Evolutionary conservation across 1,140 invertebrate species (phyloP).

Genomic region (Danaus plexippus): DNA sequence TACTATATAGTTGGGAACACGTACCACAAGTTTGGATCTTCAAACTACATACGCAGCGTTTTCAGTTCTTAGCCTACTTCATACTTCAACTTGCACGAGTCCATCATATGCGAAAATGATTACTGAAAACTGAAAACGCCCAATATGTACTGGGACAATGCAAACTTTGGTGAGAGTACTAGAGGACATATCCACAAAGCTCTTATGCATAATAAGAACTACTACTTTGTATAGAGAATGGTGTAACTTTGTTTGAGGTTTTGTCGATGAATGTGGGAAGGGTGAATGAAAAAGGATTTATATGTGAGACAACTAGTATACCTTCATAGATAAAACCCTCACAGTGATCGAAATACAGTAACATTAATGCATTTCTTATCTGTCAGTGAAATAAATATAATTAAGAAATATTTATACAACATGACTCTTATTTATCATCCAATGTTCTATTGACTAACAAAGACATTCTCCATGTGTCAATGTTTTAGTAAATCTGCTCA

Average conservation of each 20-base stretch:
- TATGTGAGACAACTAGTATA: constrained; percentile 10
- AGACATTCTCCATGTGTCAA: no score
- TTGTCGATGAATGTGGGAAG: constrained; percentile 12
- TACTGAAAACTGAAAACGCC: not conserved
- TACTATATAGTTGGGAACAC: constrained; percentile 7
- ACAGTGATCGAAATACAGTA: constrained; percentile 56
- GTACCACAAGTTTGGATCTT: not conserved
- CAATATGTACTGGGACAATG: no score
- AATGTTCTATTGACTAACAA: no score
- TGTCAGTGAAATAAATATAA: constrained; percentile 56
- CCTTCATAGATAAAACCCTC: constrained; percentile 20
- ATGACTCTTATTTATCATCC: constrained; percentile 31
- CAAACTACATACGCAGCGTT: constrained; percentile 3
- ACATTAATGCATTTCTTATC: constrained; percentile 63
- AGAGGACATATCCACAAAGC: no score
- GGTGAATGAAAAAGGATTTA: constrained; percentile 13
- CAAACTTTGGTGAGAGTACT: no score
- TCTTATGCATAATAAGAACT: no score
- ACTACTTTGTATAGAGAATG: no score
- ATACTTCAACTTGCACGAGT: constrained; percentile 7
- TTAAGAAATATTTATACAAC: constrained; percentile 61
- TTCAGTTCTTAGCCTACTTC: constrained; percentile 1
- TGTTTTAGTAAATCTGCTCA: no score
- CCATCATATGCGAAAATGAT: constrained; percentile 15
- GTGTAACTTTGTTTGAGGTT: constrained; percentile 10